Evolutionary conservation across 2,113 vertebrate species (phyloP).

Genomic region (Arizona elegans): DNA sequence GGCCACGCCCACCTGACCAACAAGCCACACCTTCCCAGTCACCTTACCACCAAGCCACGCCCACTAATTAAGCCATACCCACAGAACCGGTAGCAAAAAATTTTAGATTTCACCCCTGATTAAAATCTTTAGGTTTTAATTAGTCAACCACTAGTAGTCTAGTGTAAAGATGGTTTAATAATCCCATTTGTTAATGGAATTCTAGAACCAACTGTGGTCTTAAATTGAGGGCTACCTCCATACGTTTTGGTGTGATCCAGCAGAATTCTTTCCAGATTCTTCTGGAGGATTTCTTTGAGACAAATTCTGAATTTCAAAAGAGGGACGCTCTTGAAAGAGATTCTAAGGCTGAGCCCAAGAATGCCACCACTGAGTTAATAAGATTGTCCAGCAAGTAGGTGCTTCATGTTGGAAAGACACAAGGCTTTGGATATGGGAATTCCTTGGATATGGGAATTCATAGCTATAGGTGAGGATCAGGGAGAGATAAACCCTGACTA

Average conservation of each 20-base stretch:
- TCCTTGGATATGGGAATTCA: not conserved
- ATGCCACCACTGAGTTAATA: not conserved
- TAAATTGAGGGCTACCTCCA: not conserved
- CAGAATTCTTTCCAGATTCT: not conserved
- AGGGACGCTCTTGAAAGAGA: too few relatives aligned
- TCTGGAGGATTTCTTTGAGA: not conserved
- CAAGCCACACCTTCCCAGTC: too few relatives aligned
- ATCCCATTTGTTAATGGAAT: not conserved
- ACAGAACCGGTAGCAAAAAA: too few relatives aligned
- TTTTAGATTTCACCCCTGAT: not conserved
- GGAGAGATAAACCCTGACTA: fast-evolving
- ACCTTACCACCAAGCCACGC: too few relatives aligned
- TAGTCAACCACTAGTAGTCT: not conserved
- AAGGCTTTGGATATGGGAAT: not conserved
- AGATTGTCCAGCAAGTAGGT: not conserved
- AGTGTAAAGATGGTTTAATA: not conserved
- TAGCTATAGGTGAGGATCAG: not conserved
- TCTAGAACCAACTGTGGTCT: not conserved
- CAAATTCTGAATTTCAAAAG: not conserved
- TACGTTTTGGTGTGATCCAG: not conserved
- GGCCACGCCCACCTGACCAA: too few relatives aligned
- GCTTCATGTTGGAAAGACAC: not conserved
- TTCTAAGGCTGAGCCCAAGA: not conserved
- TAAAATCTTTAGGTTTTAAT: not conserved
- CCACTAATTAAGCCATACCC: too few relatives aligned